phyloP scores from a whole-genome alignment of 1,140 invertebrate species.

The Pachypeltis micranthus region DNA sequence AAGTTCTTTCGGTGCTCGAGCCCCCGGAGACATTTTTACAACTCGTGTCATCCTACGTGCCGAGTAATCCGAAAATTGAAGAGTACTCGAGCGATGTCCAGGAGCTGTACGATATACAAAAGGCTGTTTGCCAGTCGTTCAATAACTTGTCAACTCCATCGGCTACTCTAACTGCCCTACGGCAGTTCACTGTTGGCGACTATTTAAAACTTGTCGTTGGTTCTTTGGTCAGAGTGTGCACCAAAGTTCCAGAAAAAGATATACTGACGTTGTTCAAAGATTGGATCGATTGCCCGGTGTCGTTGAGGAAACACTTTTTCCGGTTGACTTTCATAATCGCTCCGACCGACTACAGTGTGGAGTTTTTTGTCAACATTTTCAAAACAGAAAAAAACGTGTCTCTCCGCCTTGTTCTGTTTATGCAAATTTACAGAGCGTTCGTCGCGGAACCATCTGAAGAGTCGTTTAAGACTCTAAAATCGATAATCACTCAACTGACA shows the following conservation, averaged over 20 bases:
- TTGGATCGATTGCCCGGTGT: conserved; percentile 12
- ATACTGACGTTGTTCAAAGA: background rate
- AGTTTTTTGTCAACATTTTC: background rate
- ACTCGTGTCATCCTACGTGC: background rate
- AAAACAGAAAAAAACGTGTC: conserved; percentile 13
- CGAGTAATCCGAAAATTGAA: background rate
- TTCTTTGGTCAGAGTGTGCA: conserved; percentile 1
- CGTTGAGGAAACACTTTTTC: conserved; percentile 15
- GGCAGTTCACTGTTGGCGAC: conserved; percentile 12
- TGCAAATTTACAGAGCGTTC: background rate
- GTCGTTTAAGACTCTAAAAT: background rate
- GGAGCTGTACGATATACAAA: conserved; percentile 1
- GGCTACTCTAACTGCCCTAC: background rate
- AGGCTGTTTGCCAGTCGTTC: background rate
- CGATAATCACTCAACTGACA: background rate
- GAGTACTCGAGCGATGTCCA: conserved; percentile 5
- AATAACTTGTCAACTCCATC: background rate
- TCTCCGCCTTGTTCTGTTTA: conserved; percentile 10
- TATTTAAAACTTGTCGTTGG: conserved; percentile 14
- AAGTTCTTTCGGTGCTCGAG: background rate
- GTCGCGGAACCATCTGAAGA: background rate
- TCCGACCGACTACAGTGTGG: background rate
- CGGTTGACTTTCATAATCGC: background rate
- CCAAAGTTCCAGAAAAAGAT: conserved; percentile 2
- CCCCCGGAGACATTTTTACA: background rate